phyloP scores from a whole-genome alignment of 1,140 invertebrate species.

The Microplitis mediator region DNA sequence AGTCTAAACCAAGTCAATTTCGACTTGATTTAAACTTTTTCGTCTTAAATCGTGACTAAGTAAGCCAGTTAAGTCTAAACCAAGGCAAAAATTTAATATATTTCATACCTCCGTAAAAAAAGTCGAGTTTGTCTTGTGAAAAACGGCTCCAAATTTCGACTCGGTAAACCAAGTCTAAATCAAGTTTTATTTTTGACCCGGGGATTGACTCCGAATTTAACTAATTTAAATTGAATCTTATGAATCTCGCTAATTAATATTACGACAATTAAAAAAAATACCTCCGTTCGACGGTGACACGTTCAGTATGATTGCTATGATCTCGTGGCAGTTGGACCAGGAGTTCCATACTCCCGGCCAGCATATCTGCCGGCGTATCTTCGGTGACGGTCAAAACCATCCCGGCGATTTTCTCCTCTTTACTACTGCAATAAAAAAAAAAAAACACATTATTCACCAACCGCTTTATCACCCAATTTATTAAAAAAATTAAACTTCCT shows the following conservation, averaged over 20 bases:
- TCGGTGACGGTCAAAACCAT: slow-evolving; percentile 72
- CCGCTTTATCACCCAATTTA: neutral
- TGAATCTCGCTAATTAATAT: neutral
- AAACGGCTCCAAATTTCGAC: no score
- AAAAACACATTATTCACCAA: neutral
- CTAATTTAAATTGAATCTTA: no score
- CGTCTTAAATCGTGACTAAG: no score
- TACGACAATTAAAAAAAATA: slow-evolving; percentile 46
- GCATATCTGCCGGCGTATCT: slow-evolving; percentile 76
- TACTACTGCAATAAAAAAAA: slow-evolving; percentile 45
- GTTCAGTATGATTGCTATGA: slow-evolving; percentile 65
- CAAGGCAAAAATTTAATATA: no score
- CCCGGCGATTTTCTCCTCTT: slow-evolving; percentile 54
- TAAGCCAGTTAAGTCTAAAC: no score
- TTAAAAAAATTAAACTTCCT: neutral
- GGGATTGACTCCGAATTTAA: no score
- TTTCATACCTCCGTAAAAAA: no score
- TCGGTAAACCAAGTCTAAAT: no score
- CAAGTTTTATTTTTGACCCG: no score
- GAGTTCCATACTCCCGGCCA: slow-evolving; percentile 78
- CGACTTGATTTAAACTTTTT: no score
- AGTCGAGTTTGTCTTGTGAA: no score
- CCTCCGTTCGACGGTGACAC: slow-evolving; percentile 71
- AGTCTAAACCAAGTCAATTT: no score
- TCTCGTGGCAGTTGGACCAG: slow-evolving; percentile 72